These are phyloP conservation scores for Shinisaurus crocodilurus DNA, from an alignment of 2,113 vertebrate genomes.

Conservation along the genomic window DNA sequence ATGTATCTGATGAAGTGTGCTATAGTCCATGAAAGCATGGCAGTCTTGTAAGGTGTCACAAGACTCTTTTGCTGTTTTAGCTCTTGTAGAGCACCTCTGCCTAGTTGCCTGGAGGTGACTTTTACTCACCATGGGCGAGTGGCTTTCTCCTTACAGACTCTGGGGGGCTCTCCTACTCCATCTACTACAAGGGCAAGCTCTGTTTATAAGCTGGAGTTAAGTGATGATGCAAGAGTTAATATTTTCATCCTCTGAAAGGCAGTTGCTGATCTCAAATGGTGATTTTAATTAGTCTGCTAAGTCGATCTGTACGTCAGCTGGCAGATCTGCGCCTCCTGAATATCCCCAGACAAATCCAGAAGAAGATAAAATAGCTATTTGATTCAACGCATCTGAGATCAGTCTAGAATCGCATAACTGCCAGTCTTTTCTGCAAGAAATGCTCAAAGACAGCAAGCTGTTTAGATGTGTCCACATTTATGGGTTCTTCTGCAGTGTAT, in stretches of 20 bases:
- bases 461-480: not conserved
- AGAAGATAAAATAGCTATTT: not conserved
- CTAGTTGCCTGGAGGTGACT: not conserved
- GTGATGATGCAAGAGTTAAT: not conserved
- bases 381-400: not conserved
- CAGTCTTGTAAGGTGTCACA: too few species aligned
- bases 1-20: too few species aligned
- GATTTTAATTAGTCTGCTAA: accelerated
- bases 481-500: not conserved
- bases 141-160: not conserved
- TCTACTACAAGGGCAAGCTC: not conserved
- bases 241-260: not conserved
- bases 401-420: not conserved
- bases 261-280: not conserved
- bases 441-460: not conserved
- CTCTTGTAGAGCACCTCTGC: not conserved
- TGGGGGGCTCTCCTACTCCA: not conserved
- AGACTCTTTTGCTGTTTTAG: too few species aligned
- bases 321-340: not conserved
- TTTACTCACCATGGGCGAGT: not conserved
- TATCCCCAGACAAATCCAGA: not conserved
- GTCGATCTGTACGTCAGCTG: not conserved
- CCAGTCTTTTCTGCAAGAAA: not conserved
- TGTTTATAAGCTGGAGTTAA: not conserved
- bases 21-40: too few species aligned